Evolutionary conservation across 92 coral and sea anemone genomes (phyloP).

Genomic region (Zoanthus sansibaricus): DNA sequence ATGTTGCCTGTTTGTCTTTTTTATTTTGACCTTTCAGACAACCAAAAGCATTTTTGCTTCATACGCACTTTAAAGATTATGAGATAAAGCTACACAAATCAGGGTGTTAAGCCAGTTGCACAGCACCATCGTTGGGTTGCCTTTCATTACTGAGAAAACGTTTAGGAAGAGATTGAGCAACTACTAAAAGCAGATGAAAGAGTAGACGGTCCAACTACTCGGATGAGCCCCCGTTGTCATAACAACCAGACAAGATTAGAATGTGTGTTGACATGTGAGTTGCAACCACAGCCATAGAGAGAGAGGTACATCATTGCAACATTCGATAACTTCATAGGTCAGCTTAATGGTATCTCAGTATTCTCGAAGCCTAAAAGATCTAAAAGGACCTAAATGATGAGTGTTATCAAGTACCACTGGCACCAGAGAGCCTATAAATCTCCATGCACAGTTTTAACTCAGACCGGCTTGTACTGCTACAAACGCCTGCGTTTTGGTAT

Average conservation of each 20-base stretch:
- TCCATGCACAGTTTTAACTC: background rate
- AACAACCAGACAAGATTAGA: background rate
- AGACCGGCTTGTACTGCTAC: background rate
- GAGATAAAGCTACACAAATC: background rate
- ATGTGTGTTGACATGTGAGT: background rate
- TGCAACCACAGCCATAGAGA: background rate
- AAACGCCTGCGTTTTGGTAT: background rate
- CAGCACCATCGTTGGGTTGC: background rate
- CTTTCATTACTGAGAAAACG: background rate
- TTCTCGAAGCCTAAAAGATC: background rate
- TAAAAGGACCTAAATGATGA: background rate
- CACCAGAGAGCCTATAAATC: background rate
- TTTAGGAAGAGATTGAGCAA: background rate
- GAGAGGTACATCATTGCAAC: background rate
- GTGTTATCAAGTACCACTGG: background rate
- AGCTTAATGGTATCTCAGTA: background rate
- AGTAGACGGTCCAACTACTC: background rate
- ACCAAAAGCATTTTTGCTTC: too few relatives aligned
- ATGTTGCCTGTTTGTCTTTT: too few relatives aligned
- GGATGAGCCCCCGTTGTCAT: background rate
- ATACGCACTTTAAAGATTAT: too few relatives aligned
- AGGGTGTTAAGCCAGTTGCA: background rate
- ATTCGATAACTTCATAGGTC: background rate
- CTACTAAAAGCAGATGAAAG: background rate
- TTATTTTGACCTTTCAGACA: too few relatives aligned